Conservation (phyloP, 2,888 invertebrate genomes). For the Mythimna vitellina region DNA sequence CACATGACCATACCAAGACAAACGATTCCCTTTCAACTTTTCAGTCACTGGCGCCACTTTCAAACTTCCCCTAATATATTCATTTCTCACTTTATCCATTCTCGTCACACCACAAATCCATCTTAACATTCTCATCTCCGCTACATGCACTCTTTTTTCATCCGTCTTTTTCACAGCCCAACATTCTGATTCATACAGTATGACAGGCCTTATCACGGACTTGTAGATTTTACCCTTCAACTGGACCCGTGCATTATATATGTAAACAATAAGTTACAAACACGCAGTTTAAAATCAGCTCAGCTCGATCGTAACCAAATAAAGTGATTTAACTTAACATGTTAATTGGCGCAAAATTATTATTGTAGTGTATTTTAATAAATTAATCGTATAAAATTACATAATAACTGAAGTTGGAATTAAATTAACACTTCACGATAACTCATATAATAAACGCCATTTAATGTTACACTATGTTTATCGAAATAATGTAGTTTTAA, state of each 20-base stretch:
- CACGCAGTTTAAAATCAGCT: neutral
- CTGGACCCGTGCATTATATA: neutral
- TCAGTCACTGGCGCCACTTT: too few species aligned
- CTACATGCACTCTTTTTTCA: too few species aligned
- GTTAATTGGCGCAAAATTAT: neutral
- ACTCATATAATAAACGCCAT: constrained; percentile 13
- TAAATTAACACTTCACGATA: constrained; percentile 39
- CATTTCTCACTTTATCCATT: too few species aligned
- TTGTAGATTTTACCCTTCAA: too few species aligned
- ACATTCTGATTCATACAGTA: too few species aligned
- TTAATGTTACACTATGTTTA: constrained; percentile 11
- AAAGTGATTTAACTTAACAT: neutral
- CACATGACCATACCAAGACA: too few species aligned
- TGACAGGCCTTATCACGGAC: too few species aligned
- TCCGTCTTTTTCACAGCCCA: too few species aligned
- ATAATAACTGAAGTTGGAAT: constrained; percentile 22
- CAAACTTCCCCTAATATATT: too few species aligned
- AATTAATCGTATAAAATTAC: constrained; percentile 22
- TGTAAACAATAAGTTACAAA: neutral
- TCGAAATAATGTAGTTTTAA: constrained; percentile 26
- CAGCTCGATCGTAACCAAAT: neutral
- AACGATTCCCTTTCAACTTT: too few species aligned
- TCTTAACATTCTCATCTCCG: too few species aligned
- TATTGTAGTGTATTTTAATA: constrained; percentile 1
- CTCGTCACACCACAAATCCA: too few species aligned